Base-by-base conservation (phyloP, 1,140 invertebrate species). In the Drosophila navojoa region DNA sequence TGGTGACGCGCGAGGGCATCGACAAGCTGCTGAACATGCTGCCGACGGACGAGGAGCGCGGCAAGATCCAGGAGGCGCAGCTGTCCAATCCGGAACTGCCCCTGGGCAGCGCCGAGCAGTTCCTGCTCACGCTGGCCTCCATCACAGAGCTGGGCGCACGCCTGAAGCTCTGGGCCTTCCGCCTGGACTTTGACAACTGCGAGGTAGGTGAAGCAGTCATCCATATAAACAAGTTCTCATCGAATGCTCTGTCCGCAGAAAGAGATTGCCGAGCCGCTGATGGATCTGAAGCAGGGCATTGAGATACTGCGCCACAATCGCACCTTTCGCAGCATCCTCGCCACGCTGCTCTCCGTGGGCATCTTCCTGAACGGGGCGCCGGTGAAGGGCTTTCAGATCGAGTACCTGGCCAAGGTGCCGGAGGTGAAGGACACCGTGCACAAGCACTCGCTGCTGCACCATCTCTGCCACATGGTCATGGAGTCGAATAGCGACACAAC, bases 401-500 rank as follows among this genome's bases (percentile, higher is more conserved):
- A 99, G 85, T 99, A 99, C 93, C 93, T 99, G 76, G 94, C 97
- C 49, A 99, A 99, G 94, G 91, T 92, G 77, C 98, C 98, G 78
- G 99, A 99, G 94, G 98, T 99, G 1, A 99, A 99, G 93, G 98
- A 99, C 92, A 99, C 98, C 0, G 97, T 99, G 27, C 98, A 99
- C 92, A 99, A 99, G 92, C 98, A 99, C 93, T 98, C 98, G 22
- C 93, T 99, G 61, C 94, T 99, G 42, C 98, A 99, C 93, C 99
- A 99, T 93, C 94, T 99, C 57, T 99, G 98, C 92, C 97, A 98
- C 92, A 98, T 99, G 94, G 97, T 99, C 53, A 96, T 99, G 93
- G 98, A 99, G 91, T 97, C 98, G 91, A 98, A 96, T 93, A 96
- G 97, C 0, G 97, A 99, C 61, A 97, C 97, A 5, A 96, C 96